Evolutionary conservation across 2,797 vertebrate genomes (phyloP).

Genomic region (Hippoglossus hippoglossus): DNA sequence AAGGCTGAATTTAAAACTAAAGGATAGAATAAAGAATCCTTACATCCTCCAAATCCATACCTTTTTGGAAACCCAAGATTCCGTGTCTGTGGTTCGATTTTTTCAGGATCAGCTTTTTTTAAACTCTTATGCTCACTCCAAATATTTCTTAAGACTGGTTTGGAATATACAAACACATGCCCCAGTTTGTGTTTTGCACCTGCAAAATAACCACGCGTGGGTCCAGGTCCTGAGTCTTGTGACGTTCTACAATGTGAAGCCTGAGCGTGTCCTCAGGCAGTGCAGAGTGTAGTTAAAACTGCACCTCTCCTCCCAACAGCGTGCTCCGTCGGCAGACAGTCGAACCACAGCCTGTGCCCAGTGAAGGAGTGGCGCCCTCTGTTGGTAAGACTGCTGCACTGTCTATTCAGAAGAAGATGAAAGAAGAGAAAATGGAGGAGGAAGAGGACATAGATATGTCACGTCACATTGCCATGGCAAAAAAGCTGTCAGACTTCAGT

Average conservation of each 20-base stretch:
- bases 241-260: constrained; percentile 84
- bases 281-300: constrained; percentile 84
- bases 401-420: constrained; percentile 61
- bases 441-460: constrained; percentile 50
- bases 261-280: constrained; percentile 74
- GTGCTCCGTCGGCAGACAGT: constrained; percentile 76
- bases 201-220: constrained; percentile 62
- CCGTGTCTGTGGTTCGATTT: constrained; percentile 55
- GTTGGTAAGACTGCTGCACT: constrained; percentile 67
- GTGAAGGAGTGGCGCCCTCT: constrained; percentile 72
- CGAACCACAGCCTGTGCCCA: constrained; percentile 69
- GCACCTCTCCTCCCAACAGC: constrained; percentile 85
- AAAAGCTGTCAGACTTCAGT: constrained; percentile 69
- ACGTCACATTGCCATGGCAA: constrained; percentile 64
- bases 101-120: constrained; percentile 61
- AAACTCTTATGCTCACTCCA: constrained; percentile 43
- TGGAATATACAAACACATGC: constrained; percentile 61
- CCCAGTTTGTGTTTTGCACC: constrained; percentile 63
- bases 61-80: constrained; percentile 61
- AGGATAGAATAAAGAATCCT: constrained; percentile 59
- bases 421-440: constrained; percentile 63
- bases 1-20: constrained; percentile 62
- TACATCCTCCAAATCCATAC: constrained; percentile 65
- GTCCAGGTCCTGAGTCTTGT: constrained; percentile 83
- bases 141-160: constrained; percentile 62